A percentile compares a stretch with the other conserved stretches of the same genome.
Conservation (phyloP, 2,888 invertebrate species). For the Heliothis peltigera region DNA sequence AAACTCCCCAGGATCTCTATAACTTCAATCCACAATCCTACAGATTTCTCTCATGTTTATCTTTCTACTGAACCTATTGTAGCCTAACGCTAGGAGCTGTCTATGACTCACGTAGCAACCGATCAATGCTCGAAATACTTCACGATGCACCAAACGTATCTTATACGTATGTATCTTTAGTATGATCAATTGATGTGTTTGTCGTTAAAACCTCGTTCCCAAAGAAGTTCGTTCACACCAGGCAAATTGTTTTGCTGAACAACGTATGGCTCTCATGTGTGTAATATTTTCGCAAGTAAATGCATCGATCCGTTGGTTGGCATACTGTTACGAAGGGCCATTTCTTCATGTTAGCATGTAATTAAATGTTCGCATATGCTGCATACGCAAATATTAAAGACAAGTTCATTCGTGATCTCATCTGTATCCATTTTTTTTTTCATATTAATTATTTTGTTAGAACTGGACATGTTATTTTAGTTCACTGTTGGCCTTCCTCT, state of each 20-base stretch:
- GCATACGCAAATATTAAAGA: too few relatives aligned
- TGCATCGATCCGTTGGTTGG: constrained; percentile 4
- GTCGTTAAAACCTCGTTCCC: constrained; percentile 31
- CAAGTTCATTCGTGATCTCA: too few relatives aligned
- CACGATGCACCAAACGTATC: neutral
- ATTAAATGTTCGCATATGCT: neutral
- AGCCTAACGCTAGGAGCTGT: constrained; percentile 16
- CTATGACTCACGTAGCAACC: constrained; percentile 30
- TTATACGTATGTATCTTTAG: constrained; percentile 3
- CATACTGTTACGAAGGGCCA: neutral
- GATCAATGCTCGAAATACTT: constrained; percentile 25
- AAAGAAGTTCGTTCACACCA: constrained; percentile 44
- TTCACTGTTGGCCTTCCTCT: too few relatives aligned
- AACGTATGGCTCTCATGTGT: constrained; percentile 28
- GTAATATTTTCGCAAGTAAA: constrained; percentile 16
- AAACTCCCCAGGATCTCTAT: too few relatives aligned
- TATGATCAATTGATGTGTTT: constrained; percentile 6
- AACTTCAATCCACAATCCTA: too few relatives aligned
- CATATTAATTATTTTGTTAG: too few relatives aligned
- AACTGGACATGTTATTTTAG: too few relatives aligned
- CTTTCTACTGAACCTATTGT: neutral
- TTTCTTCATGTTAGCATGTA: neutral
- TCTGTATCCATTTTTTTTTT: too few relatives aligned
- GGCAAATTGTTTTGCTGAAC: constrained; percentile 37
- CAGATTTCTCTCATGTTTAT: too few relatives aligned